Evolutionary conservation across 2,113 vertebrate genomes (phyloP).

Genomic region (Melospiza melodia): DNA sequence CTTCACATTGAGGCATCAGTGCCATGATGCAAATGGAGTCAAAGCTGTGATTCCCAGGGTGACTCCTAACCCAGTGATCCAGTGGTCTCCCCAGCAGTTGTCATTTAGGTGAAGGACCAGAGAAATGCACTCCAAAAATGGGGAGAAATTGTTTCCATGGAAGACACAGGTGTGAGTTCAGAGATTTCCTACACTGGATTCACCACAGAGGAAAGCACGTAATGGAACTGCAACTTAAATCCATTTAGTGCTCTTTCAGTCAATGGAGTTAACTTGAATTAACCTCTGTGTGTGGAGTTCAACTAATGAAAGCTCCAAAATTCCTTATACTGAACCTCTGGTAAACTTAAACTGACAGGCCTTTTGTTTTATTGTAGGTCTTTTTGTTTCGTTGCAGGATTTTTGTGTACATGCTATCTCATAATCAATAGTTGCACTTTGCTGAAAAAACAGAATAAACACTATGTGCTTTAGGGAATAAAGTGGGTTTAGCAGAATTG

Average conservation of each 20-base stretch:
- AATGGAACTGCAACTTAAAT: background rate
- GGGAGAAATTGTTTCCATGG: background rate
- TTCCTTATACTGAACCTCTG: background rate
- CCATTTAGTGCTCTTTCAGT: background rate
- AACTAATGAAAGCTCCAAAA: background rate
- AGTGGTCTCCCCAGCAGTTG: accelerated
- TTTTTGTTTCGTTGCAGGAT: background rate
- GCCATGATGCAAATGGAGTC: background rate
- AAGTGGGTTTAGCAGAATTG: background rate
- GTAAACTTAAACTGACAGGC: background rate
- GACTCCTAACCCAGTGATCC: background rate
- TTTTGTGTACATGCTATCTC: background rate
- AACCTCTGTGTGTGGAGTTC: background rate
- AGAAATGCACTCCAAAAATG: background rate
- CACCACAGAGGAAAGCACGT: background rate
- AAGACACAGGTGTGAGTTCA: background rate
- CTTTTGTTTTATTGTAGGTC: background rate
- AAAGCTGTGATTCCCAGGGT: background rate
- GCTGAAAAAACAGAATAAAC: background rate
- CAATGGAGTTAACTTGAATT: background rate
- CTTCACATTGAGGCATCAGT: background rate
- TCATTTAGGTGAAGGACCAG: background rate
- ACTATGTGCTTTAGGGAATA: background rate
- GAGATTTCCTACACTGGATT: background rate
- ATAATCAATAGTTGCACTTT: background rate